Evolutionary conservation across 2,888 invertebrate genomes (phyloP).

Genomic region (Lathronympha strigana): DNA sequence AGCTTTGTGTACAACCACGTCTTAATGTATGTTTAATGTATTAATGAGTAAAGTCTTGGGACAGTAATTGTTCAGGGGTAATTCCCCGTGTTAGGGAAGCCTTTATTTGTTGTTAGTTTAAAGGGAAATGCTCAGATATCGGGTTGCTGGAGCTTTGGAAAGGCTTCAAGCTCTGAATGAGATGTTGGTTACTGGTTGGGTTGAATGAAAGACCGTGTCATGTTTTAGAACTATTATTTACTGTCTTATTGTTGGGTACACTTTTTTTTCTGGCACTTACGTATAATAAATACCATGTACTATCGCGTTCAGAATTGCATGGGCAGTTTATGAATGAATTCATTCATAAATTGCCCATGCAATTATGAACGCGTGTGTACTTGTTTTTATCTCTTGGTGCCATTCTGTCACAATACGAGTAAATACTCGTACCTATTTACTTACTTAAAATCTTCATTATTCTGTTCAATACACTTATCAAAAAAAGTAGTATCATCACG

Average conservation of each 20-base stretch:
- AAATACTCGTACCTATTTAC: too few species aligned
- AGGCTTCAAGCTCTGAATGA: neutral
- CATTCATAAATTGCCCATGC: too few species aligned
- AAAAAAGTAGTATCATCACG: neutral
- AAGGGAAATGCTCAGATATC: conserved; percentile 3
- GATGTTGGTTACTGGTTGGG: neutral
- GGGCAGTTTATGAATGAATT: too few species aligned
- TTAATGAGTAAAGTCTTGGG: conserved; percentile 42
- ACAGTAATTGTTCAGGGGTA: conserved; percentile 42
- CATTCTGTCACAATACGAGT: too few species aligned
- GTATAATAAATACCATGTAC: too few species aligned
- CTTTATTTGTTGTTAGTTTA: conserved; percentile 36
- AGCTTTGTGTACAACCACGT: conserved; percentile 38
- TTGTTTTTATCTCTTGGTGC: neutral
- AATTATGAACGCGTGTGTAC: too few species aligned
- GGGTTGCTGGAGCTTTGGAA: neutral
- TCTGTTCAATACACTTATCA: too few species aligned
- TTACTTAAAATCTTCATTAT: too few species aligned
- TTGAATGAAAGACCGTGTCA: neutral
- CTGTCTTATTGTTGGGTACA: too few species aligned
- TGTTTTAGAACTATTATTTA: too few species aligned
- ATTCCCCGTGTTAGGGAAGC: conserved; percentile 32
- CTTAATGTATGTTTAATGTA: conserved; percentile 43
- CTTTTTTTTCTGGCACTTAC: too few species aligned
- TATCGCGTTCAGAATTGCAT: too few species aligned